Evolutionary conservation across 1,140 invertebrate species (phyloP), one percentile per base, ranked within the genome.

Genomic region (Phenacoccus solenopsis): DNA sequence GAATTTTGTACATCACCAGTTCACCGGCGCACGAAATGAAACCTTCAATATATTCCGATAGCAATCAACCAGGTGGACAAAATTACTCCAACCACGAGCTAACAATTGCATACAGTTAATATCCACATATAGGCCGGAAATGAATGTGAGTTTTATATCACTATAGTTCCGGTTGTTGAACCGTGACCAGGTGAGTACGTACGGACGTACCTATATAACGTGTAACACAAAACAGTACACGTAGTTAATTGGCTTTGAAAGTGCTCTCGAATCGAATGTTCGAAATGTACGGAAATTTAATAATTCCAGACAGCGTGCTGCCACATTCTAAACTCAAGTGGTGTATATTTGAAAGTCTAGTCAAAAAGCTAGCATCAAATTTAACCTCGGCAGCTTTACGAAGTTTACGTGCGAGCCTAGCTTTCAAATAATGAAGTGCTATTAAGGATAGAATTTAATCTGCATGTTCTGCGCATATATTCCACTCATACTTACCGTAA

Each of bases 161-260:
- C 59, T 64, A 64, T 64, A 64, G 59, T 64, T 64, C 59, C 59
- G 59, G 59, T 64, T 64, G 59, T 64, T 64, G 59, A 64, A 64
- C 59, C 59, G 59, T 64, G 59, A 64, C 59, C 59, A 64, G 59
- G 59, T 64, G 59, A 27, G 25, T 64, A 64, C 25, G 59, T 3
- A 10, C 13, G 25, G 12, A n/a, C 21, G 21, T 22, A 59, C n/a
- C 7, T 20, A 20, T 59, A 59, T 59, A 4, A 9, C 16, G 16
- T 59, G 56, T 59, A 59, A 27, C 59, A 49, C 38, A 49, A 49
- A 49, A 49, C 38, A 49, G n/a, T n/a, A n/a, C n/a, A n/a, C n/a
- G n/a, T n/a, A n/a, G 3, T 49, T 49, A 49, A 49, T 49, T 49
- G 38, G 20, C 38, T 49, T 49, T 49, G 38, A n/a, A 49, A 49